Percentiles rank a stretch among this genome's conserved stretches.
Conservation (phyloP, 1,140 invertebrate genomes). For the Bombus cullumanus region DNA sequence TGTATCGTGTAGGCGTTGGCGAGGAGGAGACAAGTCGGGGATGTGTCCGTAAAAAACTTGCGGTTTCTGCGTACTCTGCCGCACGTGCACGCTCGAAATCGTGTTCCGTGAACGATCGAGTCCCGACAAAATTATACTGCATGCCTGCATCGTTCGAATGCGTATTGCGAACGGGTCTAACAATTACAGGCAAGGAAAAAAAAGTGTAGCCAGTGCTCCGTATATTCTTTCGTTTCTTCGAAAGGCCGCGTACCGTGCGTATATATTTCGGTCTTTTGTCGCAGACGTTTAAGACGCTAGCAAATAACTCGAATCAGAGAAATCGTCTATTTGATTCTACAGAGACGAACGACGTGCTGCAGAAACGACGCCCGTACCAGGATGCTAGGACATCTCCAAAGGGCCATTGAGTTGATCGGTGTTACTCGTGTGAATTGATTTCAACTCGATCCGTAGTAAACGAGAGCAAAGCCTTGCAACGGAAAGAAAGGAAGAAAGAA, state of each 20-base stretch:
- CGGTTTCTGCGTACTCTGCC: constrained; percentile 56
- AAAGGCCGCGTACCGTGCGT: constrained; percentile 40
- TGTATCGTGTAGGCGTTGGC: constrained; percentile 80
- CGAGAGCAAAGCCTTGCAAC: not conserved
- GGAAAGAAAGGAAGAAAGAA: not conserved
- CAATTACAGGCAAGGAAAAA: constrained; percentile 38
- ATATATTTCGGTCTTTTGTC: constrained; percentile 11
- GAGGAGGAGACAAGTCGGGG: constrained; percentile 70
- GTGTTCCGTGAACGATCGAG: constrained; percentile 8
- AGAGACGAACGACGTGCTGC: constrained; percentile 41
- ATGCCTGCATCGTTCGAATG: not conserved
- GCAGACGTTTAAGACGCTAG: not conserved
- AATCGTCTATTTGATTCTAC: not conserved
- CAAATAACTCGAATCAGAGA: not conserved
- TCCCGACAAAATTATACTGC: too few species aligned
- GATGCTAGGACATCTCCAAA: constrained; percentile 41
- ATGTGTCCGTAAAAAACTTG: constrained; percentile 65
- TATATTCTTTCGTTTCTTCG: constrained; percentile 39
- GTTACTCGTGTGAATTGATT: constrained; percentile 40
- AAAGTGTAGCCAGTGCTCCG: constrained; percentile 48
- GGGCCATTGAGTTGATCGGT: constrained; percentile 37
- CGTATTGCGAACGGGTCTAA: constrained; percentile 21
- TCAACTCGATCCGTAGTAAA: not conserved
- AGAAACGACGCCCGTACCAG: constrained; percentile 57
- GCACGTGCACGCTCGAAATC: constrained; percentile 54